Evolutionary conservation across 1,140 invertebrate species (phyloP), one percentile per base, ranked within the genome.

Genomic region (Leptopilina boulardi): DNA sequence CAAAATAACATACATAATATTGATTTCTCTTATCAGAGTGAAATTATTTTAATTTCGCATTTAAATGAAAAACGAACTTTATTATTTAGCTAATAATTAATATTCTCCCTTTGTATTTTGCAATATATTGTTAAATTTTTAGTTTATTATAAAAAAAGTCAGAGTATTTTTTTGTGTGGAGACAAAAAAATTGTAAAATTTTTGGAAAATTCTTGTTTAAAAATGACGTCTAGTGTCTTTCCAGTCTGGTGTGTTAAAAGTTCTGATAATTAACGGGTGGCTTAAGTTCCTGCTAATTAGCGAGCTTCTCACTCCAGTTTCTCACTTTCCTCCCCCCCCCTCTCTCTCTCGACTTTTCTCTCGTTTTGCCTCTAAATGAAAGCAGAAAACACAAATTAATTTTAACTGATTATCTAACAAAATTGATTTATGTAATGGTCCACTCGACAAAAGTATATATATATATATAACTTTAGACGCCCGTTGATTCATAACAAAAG

Each of bases 261-360:
- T 66, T n/a, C 26, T 66, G 26, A 66, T 66, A 66, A 66, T 66
- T 66, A 66, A 66, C 59, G 59, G 26, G 59, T 66, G 15, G 59
- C 59, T 66, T 23, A 66, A 66, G 26, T 66, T 66, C 15, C 59
- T 66, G 26, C 59, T 66, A 66, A 66, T 66, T 66, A 66, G 59
- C 59, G 15, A 34, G 59, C 21, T 34, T 66, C 26, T 66, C 59
- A 66, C 26, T 23, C 26, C 59, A 23, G 1, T 23, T 13, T 66
- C n/a, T 23, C 18, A 19, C 54, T 59, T 19, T 23, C 18, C 51
- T 21, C 23, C 5, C 10, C 13, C 19, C 13, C 23, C 2, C 56
- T 51, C 47, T 51, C 56, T 23, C 9, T 23, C 10, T 21, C 8
- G 5, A 6, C 5, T 11, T 59, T 11, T 26, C 19, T 59, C 56